A percentile compares a stretch with the other conserved stretches of the same genome.
phyloP scores from a whole-genome alignment of 2,113 vertebrate genomes.

The Talpa occidentalis region DNA sequence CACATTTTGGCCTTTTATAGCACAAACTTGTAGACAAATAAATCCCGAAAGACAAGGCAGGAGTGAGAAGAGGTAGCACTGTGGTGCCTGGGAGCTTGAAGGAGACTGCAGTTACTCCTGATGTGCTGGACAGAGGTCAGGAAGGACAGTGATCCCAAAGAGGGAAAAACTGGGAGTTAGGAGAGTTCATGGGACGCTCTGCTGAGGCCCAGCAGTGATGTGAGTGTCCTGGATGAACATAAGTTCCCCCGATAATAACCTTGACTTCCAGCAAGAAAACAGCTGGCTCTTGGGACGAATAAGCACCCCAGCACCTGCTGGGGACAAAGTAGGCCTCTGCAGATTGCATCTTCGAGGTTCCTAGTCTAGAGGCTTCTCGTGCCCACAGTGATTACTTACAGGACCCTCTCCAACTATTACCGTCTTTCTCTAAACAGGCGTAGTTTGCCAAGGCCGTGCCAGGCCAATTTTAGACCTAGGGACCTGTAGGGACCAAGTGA shows the following conservation, averaged over 20 bases:
- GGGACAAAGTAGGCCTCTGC: neutral
- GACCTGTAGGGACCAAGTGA: neutral
- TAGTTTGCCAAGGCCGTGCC: rapidly evolving
- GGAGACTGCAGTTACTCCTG: neutral
- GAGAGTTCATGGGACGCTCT: neutral
- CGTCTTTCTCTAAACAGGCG: neutral
- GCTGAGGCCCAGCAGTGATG: no score
- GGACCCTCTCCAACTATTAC: neutral
- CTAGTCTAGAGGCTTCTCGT: neutral
- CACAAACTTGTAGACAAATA: neutral
- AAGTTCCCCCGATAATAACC: neutral
- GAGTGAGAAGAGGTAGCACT: neutral
- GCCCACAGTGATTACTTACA: neutral
- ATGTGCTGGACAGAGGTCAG: neutral
- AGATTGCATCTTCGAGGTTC: no score
- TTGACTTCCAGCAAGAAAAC: neutral
- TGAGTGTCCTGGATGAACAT: rapidly evolving
- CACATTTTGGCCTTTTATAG: neutral
- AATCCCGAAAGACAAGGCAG: neutral
- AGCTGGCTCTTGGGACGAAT: neutral
- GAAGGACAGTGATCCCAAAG: neutral
- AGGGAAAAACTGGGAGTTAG: neutral
- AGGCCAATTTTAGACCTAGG: neutral
- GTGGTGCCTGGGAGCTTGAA: neutral
- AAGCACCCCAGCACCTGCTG: neutral